Base-by-base conservation (phyloP, 2,113 vertebrate species). In the Mobula birostris region DNA sequence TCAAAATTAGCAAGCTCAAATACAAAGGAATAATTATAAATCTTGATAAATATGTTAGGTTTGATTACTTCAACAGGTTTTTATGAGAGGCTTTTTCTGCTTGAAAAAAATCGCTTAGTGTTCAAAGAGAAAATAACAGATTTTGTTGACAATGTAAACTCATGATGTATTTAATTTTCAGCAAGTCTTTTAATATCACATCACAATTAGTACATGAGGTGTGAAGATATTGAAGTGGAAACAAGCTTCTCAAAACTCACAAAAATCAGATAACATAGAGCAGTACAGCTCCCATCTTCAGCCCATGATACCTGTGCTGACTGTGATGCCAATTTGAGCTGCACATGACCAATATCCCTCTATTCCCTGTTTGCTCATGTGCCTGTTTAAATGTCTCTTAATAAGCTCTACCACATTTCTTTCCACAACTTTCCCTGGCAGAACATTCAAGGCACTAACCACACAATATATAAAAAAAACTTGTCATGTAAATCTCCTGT, bases 141-240 rank as follows among this genome's bases (percentile, higher is more conserved):
- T n/a, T 68, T 32, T 66, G 7, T 19, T 7, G 85, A 66, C 61
- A 88, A 17, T 90, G 61, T 29, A 90, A 90, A 68, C 14, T 88
- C 83, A 29, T n/a, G 27, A n/a, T 88, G 29, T 88, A 88, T 88
- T 88, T 61, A 29, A 27, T 63, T 58, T 63, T 88, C 58, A 88
- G 29, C 58, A 88, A 88, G 83, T 24, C 83, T 88, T 63, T 88
- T 88, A 63, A 88, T 88, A 63, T 29, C 61, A 88, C 58, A 29
- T 2, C 56, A 63, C 83, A 88, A 63, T 88, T n/a, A 63, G 83
- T 88, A 21, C 58, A 88, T 8, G n/a, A n/a, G 56, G 14, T 63
- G 61, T 24, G 83, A 88, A 63, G 58, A 63, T n/a, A 88, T 66
- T 90, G 85, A n/a, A 66, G 66, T 32, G 61, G 29, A 66, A 63